A percentile compares a stretch with the other conserved stretches of the same genome.
phyloP scores from a whole-genome alignment of 2,113 vertebrate genomes.

The Odocoileus hemionus region DNA sequence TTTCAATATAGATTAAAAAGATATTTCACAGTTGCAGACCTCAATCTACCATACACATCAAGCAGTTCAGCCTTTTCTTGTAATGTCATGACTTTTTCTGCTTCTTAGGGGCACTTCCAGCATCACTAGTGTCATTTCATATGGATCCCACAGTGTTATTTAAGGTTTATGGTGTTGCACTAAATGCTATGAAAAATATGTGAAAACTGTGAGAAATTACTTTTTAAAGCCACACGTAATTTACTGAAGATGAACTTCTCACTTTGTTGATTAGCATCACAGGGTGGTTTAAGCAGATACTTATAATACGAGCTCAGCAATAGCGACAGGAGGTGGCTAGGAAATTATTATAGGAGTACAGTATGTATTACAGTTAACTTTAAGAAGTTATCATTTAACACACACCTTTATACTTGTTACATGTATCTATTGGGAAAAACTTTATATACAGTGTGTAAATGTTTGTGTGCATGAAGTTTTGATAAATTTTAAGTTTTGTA shows the following conservation, averaged over 20 bases:
- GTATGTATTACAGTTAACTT: background rate
- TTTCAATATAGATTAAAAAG: background rate
- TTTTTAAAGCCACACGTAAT: background rate
- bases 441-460: background rate
- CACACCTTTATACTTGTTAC: background rate
- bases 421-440: background rate
- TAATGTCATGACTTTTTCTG: background rate
- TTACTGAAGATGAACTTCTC: background rate
- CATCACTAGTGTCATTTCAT: fast-evolving
- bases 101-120: background rate
- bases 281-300: background rate
- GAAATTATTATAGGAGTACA: background rate
- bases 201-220: too few relatives aligned
- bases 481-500: background rate
- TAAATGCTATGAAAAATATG: background rate
- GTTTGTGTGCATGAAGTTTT: background rate
- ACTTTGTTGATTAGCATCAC: background rate
- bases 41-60: too few relatives aligned
- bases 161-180: too few relatives aligned
- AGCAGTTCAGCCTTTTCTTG: background rate
- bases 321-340: background rate
- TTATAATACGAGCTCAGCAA: background rate
- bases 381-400: background rate
- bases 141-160: background rate
- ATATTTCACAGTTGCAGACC: background rate